phyloP scores from a whole-genome alignment of 1,140 invertebrate species.

The Penaeus chinensis region DNA sequence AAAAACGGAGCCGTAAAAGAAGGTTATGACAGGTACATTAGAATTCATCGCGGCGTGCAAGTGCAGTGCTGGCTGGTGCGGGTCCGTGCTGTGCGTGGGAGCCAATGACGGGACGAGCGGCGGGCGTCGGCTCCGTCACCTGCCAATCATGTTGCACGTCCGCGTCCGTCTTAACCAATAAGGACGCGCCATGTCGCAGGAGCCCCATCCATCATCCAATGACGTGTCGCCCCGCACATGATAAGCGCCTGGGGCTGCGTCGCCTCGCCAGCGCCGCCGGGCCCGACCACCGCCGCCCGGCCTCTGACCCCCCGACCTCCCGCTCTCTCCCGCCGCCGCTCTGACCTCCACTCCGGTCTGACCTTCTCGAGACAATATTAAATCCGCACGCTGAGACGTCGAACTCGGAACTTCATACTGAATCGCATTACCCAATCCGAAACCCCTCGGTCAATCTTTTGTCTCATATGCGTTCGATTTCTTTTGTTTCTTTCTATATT shows the following conservation, averaged over 20 bases:
- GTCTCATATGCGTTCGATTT: too few relatives aligned
- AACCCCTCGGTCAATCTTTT: too few relatives aligned
- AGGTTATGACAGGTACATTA: constrained; percentile 40
- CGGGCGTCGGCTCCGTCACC: constrained; percentile 48
- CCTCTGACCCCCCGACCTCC: neutral
- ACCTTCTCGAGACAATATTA: neutral
- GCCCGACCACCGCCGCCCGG: neutral
- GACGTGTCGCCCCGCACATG: constrained; percentile 50
- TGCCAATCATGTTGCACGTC: constrained; percentile 47
- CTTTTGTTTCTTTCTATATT: too few relatives aligned
- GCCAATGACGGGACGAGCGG: constrained; percentile 42
- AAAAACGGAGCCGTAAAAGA: constrained; percentile 27
- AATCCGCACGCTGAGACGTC: neutral
- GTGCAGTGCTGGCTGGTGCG: constrained; percentile 11
- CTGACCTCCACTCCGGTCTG: neutral
- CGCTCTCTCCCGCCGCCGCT: neutral
- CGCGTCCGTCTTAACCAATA: constrained; percentile 45
- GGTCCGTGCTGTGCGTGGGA: constrained; percentile 20
- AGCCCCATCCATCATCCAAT: constrained; percentile 53
- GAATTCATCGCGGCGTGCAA: neutral
- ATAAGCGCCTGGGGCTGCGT: constrained; percentile 42
- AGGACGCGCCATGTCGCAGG: constrained; percentile 31
- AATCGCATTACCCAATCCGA: too few relatives aligned
- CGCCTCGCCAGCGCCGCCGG: constrained; percentile 7
- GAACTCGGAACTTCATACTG: too few relatives aligned